A percentile compares a stretch with the other conserved stretches of the same genome.
phyloP scores from a whole-genome alignment of 2,113 vertebrate species.

The Clinocottus analis region DNA sequence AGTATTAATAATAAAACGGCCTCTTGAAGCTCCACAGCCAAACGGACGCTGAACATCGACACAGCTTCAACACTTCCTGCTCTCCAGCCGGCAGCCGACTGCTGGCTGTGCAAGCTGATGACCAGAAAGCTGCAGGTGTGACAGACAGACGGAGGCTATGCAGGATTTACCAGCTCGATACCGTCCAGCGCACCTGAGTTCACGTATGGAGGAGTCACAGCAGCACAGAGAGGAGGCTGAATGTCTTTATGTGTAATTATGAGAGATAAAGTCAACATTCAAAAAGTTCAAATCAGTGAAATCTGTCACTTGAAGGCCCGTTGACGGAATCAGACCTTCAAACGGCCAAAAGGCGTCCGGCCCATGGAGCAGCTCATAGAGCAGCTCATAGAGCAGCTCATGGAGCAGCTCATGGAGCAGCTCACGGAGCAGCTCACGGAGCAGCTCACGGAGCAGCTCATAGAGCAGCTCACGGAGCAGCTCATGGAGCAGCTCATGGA shows the following conservation, averaged over 20 bases:
- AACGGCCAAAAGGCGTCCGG: conserved; percentile 4
- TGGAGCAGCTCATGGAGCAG: too few relatives aligned
- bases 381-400: too few relatives aligned
- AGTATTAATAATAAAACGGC: too few relatives aligned
- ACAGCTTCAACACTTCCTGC: not conserved
- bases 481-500: too few relatives aligned
- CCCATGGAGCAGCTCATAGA: not conserved
- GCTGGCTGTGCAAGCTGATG: conserved; percentile 23
- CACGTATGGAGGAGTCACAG: conserved; percentile 9
- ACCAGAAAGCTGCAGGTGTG: conserved; percentile 54
- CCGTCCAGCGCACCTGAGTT: conserved; percentile 42
- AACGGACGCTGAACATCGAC: not conserved
- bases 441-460: too few relatives aligned
- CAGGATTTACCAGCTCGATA: conserved; percentile 59
- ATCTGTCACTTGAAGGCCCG: too few relatives aligned
- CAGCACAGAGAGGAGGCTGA: not conserved
- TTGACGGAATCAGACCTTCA: conserved; percentile 10
- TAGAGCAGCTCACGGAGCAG: too few relatives aligned
- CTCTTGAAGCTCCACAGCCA: not conserved
- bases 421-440: too few relatives aligned
- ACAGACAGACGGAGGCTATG: too few relatives aligned
- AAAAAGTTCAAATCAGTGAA: too few relatives aligned
- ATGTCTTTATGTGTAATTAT: not conserved
- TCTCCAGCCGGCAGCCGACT: not conserved
- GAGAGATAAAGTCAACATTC: not conserved